phyloP scores from a whole-genome alignment of 2,113 vertebrate genomes.

The Paradoxurus hermaphroditus region DNA sequence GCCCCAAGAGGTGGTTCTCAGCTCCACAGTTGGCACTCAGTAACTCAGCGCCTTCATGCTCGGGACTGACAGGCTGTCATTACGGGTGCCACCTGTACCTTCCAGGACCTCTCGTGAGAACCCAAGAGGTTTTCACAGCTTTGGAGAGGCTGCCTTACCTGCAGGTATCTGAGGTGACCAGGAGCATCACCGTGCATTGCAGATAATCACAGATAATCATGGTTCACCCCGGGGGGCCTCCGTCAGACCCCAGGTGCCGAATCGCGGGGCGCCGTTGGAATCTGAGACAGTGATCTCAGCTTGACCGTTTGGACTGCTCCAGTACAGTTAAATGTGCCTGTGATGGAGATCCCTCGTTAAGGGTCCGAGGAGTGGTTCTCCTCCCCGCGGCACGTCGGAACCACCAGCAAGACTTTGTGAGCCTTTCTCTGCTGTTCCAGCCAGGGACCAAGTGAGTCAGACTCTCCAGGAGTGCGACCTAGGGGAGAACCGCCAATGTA shows the following conservation, averaged over 20 bases:
- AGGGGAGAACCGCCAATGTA: not conserved
- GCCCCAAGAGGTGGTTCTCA: not conserved
- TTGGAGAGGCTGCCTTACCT: fast-evolving
- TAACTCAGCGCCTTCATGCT: not conserved
- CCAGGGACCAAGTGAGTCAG: not conserved
- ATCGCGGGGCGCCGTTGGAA: not conserved
- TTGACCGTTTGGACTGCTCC: not conserved
- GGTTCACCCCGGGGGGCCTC: not conserved
- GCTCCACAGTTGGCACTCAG: not conserved
- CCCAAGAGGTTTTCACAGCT: not conserved
- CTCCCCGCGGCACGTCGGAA: not conserved
- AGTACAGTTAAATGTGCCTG: not conserved
- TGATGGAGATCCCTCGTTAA: not conserved
- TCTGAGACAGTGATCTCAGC: not conserved
- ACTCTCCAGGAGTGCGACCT: not conserved
- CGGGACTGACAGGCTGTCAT: not conserved
- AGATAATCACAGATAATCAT: not conserved
- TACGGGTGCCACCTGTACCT: not conserved
- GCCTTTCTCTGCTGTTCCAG: not conserved
- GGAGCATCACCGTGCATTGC: not conserved
- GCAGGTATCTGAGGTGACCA: not conserved
- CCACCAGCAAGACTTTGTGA: not conserved
- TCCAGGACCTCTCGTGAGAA: not conserved
- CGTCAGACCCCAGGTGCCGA: fast-evolving
- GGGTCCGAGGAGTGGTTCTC: not conserved